phyloP scores from a whole-genome alignment of 2,888 invertebrate genomes.

The Chalcosyrphus nemorum region DNA sequence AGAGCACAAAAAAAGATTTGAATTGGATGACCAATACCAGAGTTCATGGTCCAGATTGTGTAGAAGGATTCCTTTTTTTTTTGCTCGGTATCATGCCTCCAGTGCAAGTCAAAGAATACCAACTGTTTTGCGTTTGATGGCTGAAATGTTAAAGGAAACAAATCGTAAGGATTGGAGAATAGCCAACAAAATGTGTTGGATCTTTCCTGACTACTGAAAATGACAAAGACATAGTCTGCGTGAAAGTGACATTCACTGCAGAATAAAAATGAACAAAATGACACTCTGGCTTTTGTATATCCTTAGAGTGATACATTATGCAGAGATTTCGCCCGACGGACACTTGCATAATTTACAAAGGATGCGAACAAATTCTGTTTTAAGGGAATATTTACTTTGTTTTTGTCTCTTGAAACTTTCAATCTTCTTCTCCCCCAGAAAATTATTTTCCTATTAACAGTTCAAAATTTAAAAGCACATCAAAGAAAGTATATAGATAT shows the following conservation, averaged over 20 bases:
- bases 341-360: neutral
- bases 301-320: neutral
- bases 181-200: constrained; percentile 15
- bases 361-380: neutral
- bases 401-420: too few species aligned
- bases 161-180: constrained; percentile 6
- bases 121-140: neutral
- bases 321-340: neutral
- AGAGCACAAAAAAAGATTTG: neutral
- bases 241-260: neutral
- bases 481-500: too few species aligned
- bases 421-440: too few species aligned
- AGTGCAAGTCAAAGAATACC: neutral
- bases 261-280: neutral
- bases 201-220: neutral
- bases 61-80: neutral
- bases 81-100: neutral
- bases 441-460: too few species aligned
- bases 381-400: too few species aligned
- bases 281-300: neutral
- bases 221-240: constrained; percentile 14
- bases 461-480: too few species aligned
- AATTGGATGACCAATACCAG: constrained; percentile 10
- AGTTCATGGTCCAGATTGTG: constrained; percentile 10
- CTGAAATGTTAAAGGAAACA: neutral